Conservation (phyloP, 2,797 vertebrate species). For the Psittacula derbiana region DNA sequence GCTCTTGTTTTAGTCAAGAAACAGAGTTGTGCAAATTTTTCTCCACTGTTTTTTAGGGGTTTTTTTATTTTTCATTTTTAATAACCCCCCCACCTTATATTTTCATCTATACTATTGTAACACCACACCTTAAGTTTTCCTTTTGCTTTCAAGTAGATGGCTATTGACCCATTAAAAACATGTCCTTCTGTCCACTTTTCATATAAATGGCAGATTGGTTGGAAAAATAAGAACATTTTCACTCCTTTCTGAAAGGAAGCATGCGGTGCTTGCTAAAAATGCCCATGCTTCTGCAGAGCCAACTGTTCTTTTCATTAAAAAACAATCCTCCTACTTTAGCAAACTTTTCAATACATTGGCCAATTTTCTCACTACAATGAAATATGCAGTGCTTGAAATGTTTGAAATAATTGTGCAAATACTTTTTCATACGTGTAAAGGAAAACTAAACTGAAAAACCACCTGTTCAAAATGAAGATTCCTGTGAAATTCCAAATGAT, state of each 20-base stretch:
- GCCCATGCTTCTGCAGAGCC: slow-evolving; percentile 35
- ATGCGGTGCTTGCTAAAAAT: slow-evolving; percentile 22
- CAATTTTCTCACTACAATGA: neutral
- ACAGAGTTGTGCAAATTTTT: neutral
- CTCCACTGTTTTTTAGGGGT: accelerated
- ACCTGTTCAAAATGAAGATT: neutral
- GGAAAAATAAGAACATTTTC: slow-evolving; percentile 32
- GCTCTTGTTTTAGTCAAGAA: neutral
- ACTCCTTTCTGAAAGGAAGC: slow-evolving; percentile 13
- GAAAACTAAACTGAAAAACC: neutral
- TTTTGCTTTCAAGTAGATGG: neutral
- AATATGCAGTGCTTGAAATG: neutral
- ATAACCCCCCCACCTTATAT: neutral
- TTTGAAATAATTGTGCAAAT: neutral
- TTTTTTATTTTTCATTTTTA: neutral
- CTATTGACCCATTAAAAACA: neutral
- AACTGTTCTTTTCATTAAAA: slow-evolving; percentile 50
- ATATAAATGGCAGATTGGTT: neutral
- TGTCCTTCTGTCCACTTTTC: neutral
- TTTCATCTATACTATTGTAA: neutral
- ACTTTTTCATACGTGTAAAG: neutral
- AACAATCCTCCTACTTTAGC: neutral
- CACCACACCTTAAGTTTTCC: neutral
- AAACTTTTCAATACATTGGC: slow-evolving; percentile 7
- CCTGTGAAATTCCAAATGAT: neutral